Base-by-base conservation (phyloP, 2,797 vertebrate species). In the Dendrocincla tyrannina region DNA sequence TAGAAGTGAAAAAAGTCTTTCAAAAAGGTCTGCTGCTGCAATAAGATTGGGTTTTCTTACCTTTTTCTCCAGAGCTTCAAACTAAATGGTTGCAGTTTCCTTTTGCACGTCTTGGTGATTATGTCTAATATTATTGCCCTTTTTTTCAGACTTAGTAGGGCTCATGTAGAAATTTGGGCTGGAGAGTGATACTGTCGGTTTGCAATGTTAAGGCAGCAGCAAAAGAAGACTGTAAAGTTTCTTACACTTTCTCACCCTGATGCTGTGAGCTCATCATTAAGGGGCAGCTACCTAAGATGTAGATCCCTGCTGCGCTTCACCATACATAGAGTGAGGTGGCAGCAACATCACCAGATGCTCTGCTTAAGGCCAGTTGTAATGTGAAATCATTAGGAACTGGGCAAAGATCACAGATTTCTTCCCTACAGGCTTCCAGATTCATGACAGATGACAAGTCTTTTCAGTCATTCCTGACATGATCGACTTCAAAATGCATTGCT, bases 341-440 rank as follows among this genome's bases (percentile, higher is more conserved):
- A 93, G 77, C 27, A 86, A 10, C 41, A 68, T 24, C 74, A 83
- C 17, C 60, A 90, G 62, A 59, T 60, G n/a, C n/a, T 78, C 76
- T 90, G n/a, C 42, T 62, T 58, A 55, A 59, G 50, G 70, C 63
- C 74, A 70, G 33, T 5, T 87, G 52, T 64, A 72, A 82, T n/a
- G 7, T 22, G 4, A 93, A 88, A 79, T 82, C 70, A 72, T 90
- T 64, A 91, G 49, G 59, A 92, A 88, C 9, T 35, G 66, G 63
- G 56, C 52, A 96, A 96, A 93, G 52, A 74, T 69, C 85, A 93
- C 66, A 89, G 50, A 80, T 80, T 88, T 91, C 63, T 88, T 90
- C 63, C 67, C 67, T 82, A n/a, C 6, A 3, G 88, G 37, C 52
- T 81, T 58, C 67, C 59, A 89, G 52, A 73, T 73, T 78, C 67